Base-by-base conservation (phyloP, 2,113 vertebrate genomes). In the Grammomys surdaster region DNA sequence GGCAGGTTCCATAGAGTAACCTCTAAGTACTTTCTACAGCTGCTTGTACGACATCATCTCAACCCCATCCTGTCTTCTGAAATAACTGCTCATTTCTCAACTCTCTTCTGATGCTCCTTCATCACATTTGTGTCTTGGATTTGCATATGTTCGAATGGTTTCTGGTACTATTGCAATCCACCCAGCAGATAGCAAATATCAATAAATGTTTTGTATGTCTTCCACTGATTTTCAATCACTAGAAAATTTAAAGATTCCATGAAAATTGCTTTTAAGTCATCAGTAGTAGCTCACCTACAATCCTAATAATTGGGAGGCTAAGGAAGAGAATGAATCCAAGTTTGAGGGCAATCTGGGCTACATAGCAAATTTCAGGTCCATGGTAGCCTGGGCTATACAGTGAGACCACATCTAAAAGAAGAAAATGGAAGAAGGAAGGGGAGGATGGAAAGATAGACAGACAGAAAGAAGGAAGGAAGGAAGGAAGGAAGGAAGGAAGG, bases 171-270 rank as follows among this genome's bases (percentile, higher is more conserved):
- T 56, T 31, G 26, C 14, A n/a, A 26, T 24, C 2, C 17, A 22
- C 54, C 1, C 43, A 48, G 8, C 7, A 13, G 31, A 89, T 4
- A 72, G 22, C 14, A 91, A 81, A 91, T 33, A 43, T 67, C 51
- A 89, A 12, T 56, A 89, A 77, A 7, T 17, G 72, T 88, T 82
- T 94, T 82, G 58, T 4, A 78, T 26, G 28, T 54, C 92, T 51
- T 24, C 13, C 65, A 69, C 36, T 95, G 22, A 91, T 73, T 69
- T 76, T 93, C 85, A 89, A 4, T 95, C 48, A 77, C 48, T 78
- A 89, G 20, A 92, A 31, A 94, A 92, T 75, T 33, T 26, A 28
- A 76, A 91, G n/a, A 76, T 84, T 89, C 78, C 36, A 88, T 80
- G 73, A 63, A 40, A 67, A 9, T 33, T 19, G 84, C 14, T 73